phyloP scores from a whole-genome alignment of 2,888 invertebrate species.

The Sipha maydis region DNA sequence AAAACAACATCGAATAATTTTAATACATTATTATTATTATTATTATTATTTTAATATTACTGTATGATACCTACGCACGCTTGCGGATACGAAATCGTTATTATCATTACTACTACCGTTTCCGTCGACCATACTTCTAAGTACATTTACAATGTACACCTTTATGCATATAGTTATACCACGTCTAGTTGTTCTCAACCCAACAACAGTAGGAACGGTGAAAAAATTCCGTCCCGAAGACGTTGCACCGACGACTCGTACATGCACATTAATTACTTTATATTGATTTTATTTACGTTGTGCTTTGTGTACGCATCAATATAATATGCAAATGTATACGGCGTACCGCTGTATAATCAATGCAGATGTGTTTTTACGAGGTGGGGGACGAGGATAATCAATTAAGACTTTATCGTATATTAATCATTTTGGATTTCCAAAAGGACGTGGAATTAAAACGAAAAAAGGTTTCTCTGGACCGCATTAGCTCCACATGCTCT shows the following conservation, averaged over 20 bases:
- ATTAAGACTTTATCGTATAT: neutral
- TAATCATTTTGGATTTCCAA: neutral
- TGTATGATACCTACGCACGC: neutral
- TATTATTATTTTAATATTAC: too few species aligned
- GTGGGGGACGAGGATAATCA: neutral
- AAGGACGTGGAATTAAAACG: neutral
- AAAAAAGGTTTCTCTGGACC: too few species aligned
- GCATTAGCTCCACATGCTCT: too few species aligned
- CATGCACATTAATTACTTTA: neutral
- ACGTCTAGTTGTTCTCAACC: too few species aligned
- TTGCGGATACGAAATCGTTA: neutral
- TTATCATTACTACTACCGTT: neutral
- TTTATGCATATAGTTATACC: too few species aligned
- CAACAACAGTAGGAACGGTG: too few species aligned
- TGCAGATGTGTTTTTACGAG: neutral
- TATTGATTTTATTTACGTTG: neutral
- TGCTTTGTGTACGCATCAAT: neutral
- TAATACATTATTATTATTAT: neutral
- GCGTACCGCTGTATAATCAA: too few species aligned
- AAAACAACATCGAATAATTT: neutral
- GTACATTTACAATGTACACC: too few species aligned
- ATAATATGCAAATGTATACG: neutral
- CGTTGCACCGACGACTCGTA: neutral
- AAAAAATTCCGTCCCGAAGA: neutral
- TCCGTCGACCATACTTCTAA: neutral